Conservation (phyloP, 2,113 vertebrate genomes). For the Megaceryle maxima region DNA sequence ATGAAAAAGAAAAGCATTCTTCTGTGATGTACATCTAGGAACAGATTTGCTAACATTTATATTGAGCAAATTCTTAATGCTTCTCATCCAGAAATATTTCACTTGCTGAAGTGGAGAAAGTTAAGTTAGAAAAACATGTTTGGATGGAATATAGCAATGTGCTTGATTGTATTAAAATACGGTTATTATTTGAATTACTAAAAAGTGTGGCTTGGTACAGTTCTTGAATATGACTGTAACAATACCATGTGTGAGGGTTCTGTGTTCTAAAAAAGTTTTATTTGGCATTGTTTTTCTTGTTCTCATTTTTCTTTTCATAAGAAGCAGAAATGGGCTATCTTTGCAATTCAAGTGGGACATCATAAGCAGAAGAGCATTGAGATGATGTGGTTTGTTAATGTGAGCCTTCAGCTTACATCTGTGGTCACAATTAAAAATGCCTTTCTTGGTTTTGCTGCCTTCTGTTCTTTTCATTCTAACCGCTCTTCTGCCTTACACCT, state of each 20-base stretch:
- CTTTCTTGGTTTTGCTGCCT: background rate
- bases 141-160: background rate
- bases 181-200: background rate
- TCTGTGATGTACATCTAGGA: background rate
- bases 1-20: background rate
- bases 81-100: background rate
- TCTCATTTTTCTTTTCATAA: background rate
- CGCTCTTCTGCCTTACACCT: background rate
- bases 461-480: slow-evolving; percentile 20
- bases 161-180: background rate
- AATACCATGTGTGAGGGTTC: background rate
- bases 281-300: background rate
- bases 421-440: slow-evolving; percentile 8
- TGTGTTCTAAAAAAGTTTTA: background rate
- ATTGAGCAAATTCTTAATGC: background rate
- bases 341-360: background rate
- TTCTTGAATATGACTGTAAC: background rate
- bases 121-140: background rate
- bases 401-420: background rate
- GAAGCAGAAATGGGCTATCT: background rate
- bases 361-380: background rate
- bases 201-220: background rate
- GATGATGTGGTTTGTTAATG: slow-evolving; percentile 48
- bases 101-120: background rate
- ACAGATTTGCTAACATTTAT: background rate